Conservation (phyloP, 2,113 vertebrate species). For the Mesembrinibis cayennensis region DNA sequence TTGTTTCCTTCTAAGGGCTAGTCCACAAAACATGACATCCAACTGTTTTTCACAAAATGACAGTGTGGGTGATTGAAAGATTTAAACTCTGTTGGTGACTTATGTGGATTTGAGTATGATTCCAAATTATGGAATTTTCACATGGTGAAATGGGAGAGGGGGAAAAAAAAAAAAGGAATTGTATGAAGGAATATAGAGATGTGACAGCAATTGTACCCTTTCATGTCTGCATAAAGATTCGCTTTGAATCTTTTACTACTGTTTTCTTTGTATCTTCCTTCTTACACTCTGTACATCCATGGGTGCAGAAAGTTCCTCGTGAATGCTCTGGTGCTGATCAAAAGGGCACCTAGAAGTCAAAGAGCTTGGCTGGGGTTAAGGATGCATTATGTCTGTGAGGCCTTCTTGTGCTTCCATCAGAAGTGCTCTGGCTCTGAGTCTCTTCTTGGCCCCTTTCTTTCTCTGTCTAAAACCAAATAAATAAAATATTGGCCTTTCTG, state of each 20-base stretch:
- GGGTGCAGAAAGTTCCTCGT: not conserved
- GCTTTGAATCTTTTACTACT: not conserved
- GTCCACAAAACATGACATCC: not conserved
- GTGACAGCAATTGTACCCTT: not conserved
- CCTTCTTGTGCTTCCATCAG: not conserved
- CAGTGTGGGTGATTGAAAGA: not conserved
- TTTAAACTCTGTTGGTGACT: not conserved
- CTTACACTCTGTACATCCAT: not conserved
- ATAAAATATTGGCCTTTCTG: not conserved
- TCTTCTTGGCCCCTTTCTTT: not conserved
- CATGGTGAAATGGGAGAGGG: not conserved
- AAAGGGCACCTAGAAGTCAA: not conserved
- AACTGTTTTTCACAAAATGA: not conserved
- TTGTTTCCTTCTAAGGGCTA: slow-evolving; percentile 30
- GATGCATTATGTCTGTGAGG: not conserved
- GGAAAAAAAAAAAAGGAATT: not conserved
- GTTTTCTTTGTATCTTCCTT: not conserved
- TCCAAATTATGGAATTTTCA: not conserved
- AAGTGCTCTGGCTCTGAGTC: not conserved
- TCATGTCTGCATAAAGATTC: not conserved
- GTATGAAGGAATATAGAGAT: not conserved
- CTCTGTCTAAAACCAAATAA: not conserved
- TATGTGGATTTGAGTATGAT: not conserved
- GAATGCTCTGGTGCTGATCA: not conserved
- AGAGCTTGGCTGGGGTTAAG: not conserved